phyloP scores from a whole-genome alignment of 1,140 invertebrate genomes.

The Chlorops oryzae region DNA sequence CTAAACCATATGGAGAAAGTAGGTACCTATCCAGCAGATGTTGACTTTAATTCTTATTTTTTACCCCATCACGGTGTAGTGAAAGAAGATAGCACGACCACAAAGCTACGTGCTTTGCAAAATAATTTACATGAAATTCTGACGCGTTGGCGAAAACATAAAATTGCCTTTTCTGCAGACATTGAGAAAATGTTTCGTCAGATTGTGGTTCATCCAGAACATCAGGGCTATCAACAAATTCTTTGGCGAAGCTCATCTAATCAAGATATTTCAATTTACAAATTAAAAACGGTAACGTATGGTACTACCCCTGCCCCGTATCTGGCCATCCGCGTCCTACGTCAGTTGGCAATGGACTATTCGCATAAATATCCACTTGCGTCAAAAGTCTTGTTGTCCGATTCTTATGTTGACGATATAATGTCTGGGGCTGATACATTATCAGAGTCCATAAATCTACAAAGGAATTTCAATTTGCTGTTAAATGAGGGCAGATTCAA shows the following conservation, averaged over 20 bases:
- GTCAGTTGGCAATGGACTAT: neutral
- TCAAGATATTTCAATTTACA: conserved; percentile 27
- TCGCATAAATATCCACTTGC: neutral
- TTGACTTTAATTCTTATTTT: neutral
- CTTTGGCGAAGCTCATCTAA: conserved; percentile 34
- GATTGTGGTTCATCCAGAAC: conserved; percentile 26
- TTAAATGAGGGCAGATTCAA: neutral
- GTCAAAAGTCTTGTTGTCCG: neutral
- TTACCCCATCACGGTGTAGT: conserved; percentile 4
- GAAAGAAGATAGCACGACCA: neutral
- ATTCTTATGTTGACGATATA: neutral
- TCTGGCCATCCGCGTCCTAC: neutral
- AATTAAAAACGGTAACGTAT: conserved; percentile 37
- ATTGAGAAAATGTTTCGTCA: conserved; percentile 48
- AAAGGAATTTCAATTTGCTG: no score
- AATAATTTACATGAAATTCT: conserved; percentile 28
- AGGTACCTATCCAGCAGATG: neutral
- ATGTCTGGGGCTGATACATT: neutral
- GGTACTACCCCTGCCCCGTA: no score
- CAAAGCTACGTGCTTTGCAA: conserved; percentile 20
- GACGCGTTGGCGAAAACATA: conserved; percentile 18
- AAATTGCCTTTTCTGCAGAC: conserved; percentile 33
- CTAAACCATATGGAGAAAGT: neutral
- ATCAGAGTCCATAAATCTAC: neutral
- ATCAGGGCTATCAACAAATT: conserved; percentile 39